phyloP scores from a whole-genome alignment of 1,140 invertebrate genomes.

The Trachymyrmex septentrionalis region DNA sequence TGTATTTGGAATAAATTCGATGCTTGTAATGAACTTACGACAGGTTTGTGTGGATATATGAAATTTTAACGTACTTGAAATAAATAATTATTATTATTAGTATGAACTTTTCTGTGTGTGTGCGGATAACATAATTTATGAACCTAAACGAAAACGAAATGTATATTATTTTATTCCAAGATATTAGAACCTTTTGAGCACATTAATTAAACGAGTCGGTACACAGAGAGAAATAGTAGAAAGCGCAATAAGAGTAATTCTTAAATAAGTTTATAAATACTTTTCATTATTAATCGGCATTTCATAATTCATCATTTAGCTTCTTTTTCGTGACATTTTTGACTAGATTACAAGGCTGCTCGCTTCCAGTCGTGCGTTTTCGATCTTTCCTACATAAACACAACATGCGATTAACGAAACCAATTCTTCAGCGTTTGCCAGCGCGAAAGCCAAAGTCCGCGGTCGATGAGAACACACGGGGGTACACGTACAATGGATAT shows the following conservation, averaged over 20 bases:
- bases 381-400: constrained; percentile 5
- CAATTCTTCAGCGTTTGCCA: background rate
- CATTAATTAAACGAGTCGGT: constrained; percentile 19
- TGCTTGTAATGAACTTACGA: too few relatives aligned
- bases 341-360: background rate
- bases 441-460: background rate
- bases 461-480: background rate
- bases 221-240: background rate
- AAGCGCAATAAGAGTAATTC: background rate
- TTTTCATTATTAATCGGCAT: background rate
- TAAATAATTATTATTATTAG: too few relatives aligned
- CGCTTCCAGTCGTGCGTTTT: background rate
- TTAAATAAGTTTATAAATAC: background rate
- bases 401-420: background rate
- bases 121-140: constrained; percentile 35
- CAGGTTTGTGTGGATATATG: too few relatives aligned
- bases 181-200: constrained; percentile 25
- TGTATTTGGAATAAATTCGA: too few relatives aligned
- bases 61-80: too few relatives aligned
- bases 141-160: constrained; percentile 18
- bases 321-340: background rate
- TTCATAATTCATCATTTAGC: background rate
- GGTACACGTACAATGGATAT: background rate
- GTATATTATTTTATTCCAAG: constrained; percentile 30
- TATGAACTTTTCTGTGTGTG: too few relatives aligned